A percentile compares a stretch with the other conserved stretches of the same genome.
These are phyloP conservation scores for Gymnoscelis rufifasciata DNA, from an alignment of 2,888 invertebrate species.

Conservation along the genomic window DNA sequence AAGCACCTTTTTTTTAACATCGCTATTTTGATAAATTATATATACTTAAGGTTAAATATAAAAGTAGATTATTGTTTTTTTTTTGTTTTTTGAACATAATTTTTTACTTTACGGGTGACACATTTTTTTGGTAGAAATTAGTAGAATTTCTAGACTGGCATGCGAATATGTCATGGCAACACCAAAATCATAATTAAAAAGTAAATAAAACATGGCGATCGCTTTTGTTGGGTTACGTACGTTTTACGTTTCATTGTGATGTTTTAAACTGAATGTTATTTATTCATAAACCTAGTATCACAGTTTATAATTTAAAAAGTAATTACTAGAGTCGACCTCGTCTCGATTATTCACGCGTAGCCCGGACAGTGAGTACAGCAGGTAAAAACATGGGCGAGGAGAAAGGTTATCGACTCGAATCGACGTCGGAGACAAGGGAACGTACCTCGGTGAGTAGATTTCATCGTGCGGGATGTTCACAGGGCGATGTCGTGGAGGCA, in stretches of 20 bases:
- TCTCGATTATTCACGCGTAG: constrained; percentile 5
- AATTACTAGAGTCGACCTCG: not conserved
- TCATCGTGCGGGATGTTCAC: constrained; percentile 64
- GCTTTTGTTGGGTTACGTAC: no score
- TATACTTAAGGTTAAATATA: no score
- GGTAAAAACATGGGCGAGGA: constrained; percentile 29
- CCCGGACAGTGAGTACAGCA: constrained; percentile 24
- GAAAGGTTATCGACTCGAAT: constrained; percentile 25
- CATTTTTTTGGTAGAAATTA: constrained; percentile 1
- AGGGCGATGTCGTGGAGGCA: constrained; percentile 76
- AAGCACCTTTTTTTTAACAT: no score
- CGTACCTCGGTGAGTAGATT: constrained; percentile 53
- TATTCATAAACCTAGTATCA: no score
- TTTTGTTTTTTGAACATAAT: no score
- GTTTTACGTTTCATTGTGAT: not conserved
- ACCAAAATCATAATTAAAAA: not conserved
- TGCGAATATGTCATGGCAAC: not conserved
- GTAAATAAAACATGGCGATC: constrained; percentile 1
- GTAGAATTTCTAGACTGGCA: not conserved
- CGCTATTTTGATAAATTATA: no score
- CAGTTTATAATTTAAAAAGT: no score
- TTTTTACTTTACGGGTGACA: no score
- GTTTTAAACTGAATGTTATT: not conserved
- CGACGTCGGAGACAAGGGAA: constrained; percentile 29
- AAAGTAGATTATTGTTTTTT: no score